These are phyloP conservation scores for Anniella stebbinsi DNA, from an alignment of 2,797 vertebrate genomes.

Conservation along the genomic window DNA sequence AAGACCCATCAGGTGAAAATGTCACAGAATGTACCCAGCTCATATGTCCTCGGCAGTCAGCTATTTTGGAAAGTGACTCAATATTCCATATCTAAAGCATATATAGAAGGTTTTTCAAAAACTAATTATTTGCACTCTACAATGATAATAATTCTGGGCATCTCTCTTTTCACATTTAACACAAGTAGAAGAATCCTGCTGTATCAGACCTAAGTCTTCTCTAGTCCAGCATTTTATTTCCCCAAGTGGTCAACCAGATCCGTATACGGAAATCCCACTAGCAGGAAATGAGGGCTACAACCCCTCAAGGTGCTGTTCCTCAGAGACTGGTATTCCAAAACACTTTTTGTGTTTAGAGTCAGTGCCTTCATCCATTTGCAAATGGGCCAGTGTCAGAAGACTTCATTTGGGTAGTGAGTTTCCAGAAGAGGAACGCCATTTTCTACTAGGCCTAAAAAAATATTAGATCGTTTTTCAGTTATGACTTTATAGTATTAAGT, in stretches of 20 bases:
- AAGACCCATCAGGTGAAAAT: slow-evolving; percentile 92
- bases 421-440: not conserved
- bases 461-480: not conserved
- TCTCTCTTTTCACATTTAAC: not conserved
- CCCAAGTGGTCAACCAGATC: not conserved
- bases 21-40: slow-evolving; percentile 94
- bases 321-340: not conserved
- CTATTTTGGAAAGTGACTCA: slow-evolving; percentile 87
- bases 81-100: slow-evolving; percentile 90
- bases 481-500: not conserved
- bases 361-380: not conserved
- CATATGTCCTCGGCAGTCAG: slow-evolving; percentile 94
- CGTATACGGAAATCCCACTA: too few species aligned
- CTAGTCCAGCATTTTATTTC: not conserved
- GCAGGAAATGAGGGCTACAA: too few species aligned
- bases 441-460: not conserved
- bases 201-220: not conserved
- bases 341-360: not conserved
- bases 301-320: not conserved
- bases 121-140: not conserved
- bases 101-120: slow-evolving; percentile 42
- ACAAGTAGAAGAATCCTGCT: not conserved
- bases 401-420: not conserved
- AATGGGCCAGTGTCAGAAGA: not conserved
- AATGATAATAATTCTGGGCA: not conserved